Evolutionary conservation across 2,113 vertebrate genomes (phyloP).

Genomic region (Callionymus lyra): DNA sequence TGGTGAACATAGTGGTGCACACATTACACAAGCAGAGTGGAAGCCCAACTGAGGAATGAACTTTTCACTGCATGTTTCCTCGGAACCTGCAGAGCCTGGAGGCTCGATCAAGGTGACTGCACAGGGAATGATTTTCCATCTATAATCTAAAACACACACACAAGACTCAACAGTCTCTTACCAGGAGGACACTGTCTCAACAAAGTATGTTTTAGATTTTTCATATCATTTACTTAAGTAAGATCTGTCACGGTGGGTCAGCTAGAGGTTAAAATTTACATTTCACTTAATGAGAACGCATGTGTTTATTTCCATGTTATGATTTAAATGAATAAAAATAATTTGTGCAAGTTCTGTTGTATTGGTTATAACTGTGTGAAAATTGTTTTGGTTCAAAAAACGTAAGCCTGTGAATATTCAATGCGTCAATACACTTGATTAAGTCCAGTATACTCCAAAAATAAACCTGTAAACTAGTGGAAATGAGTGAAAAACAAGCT

Average conservation of each 20-base stretch:
- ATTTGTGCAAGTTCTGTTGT: too few species aligned
- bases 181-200: constrained; percentile 21
- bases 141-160: constrained; percentile 52
- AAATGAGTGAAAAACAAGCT: too few species aligned
- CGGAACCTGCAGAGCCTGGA: constrained; percentile 11
- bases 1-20: neutral
- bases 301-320: too few species aligned
- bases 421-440: too few species aligned
- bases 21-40: neutral
- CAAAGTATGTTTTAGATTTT: neutral
- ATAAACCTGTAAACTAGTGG: too few species aligned
- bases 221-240: neutral
- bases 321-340: too few species aligned
- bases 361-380: too few species aligned
- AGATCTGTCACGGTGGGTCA: neutral
- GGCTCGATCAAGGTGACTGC: constrained; percentile 49
- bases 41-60: constrained; percentile 12
- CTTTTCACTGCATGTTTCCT: constrained; percentile 17
- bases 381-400: too few species aligned
- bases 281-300: neutral
- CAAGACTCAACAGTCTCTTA: neutral
- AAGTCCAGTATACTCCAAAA: too few species aligned
- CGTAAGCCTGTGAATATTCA: too few species aligned
- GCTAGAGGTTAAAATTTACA: neutral
- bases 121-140: constrained; percentile 37